Base-by-base conservation (phyloP, 2,888 invertebrate species). In the Morinoia aosen region DNA sequence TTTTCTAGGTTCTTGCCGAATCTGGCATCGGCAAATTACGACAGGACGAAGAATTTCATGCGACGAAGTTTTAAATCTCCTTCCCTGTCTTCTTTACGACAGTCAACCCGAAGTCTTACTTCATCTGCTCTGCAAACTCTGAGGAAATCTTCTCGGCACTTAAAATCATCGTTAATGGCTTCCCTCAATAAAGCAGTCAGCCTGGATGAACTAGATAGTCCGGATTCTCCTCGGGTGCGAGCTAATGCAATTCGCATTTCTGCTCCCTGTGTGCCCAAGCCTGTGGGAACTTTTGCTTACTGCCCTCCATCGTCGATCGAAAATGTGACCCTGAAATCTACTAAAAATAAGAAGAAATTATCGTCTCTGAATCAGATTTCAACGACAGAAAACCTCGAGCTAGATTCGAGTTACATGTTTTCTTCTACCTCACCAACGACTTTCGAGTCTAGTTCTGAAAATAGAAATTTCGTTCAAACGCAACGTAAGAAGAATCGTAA, bases 121-220 rank as follows among this genome's bases (percentile, higher is more conserved):
- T 95, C 95, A 39, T 64, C 95, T 40, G 95, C 95, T 12, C 95
- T 95, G 40, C 58, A 95, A 64, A 95, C 40, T 64, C 64, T 95
- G 95, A 95, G 64, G 64, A 95, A 64, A 14, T 95, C 95, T 61
- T 95, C 95, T 48, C 64, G 58, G 10, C 56, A 95, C 58, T 25
- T 95, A n/a, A 95, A 61, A 19, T 61, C 95, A 10, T 64, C 95
- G 11, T 61, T 95, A 16, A 40, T 95, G 95, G n/a, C 58, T 94
- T 61, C 95, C 61, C 58, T 95, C 19, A 95, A 58, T n/a, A 58
- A 58, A 33, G 95, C 95, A 12, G 95, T 48, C 12, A 95, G 61
- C n/a, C 61, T 64, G 95, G 95, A 95, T 61, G 61, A 58, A 61
- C 14, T 95, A 16, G 95, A 93, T n/a, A 93, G n/a, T 57, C 57